phyloP scores from a whole-genome alignment of 1,140 invertebrate genomes.

The Copidosoma floridanum region DNA sequence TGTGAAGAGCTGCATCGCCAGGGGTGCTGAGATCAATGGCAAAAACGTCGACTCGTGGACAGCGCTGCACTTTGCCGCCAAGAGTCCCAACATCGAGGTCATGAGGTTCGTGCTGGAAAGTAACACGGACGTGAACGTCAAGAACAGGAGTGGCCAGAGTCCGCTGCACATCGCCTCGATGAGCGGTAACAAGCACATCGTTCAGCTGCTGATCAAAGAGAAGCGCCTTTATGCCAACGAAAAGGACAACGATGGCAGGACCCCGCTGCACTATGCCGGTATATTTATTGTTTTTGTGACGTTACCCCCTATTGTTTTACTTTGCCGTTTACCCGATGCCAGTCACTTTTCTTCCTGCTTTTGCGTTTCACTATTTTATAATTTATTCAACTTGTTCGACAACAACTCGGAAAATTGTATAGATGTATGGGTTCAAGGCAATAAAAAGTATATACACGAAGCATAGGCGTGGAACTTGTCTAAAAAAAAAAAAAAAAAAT shows the following conservation, averaged over 20 bases:
- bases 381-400: too few species aligned
- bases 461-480: too few species aligned
- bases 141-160: neutral
- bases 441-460: too few species aligned
- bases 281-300: too few species aligned
- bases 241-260: neutral
- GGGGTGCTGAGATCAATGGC: neutral
- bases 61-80: neutral
- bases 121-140: neutral
- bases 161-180: slow-evolving; percentile 2
- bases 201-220: neutral
- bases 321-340: too few species aligned
- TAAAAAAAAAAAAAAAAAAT: too few species aligned
- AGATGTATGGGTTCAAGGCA: too few species aligned
- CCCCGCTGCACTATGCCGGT: neutral
- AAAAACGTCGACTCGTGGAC: neutral
- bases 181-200: neutral
- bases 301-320: too few species aligned
- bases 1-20: neutral
- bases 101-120: neutral
- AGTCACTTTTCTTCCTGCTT: too few species aligned
- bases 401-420: too few species aligned
- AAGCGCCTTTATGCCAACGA: neutral
- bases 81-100: neutral
- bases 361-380: too few species aligned